phyloP scores from a whole-genome alignment of 1,140 invertebrate species.

The Babylonia areolata region DNA sequence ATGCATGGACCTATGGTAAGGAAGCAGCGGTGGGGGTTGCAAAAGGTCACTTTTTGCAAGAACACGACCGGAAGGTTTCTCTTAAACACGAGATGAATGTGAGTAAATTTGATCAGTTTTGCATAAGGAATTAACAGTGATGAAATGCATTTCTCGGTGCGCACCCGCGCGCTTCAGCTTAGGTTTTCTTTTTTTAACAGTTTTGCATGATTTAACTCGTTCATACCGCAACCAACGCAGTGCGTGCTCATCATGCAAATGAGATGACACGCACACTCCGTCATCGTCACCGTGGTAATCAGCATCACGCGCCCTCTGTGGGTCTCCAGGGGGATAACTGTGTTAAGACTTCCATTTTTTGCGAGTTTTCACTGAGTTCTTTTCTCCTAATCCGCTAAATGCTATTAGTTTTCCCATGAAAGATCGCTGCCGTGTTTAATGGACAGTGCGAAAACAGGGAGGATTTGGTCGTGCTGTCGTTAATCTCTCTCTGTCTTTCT shows the following conservation, averaged over 20 bases:
- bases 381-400: slow-evolving; percentile 10
- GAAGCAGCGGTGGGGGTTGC: too few species aligned
- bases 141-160: background rate
- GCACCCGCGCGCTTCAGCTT: background rate
- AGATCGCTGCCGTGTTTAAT: background rate
- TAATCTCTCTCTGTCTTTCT: background rate
- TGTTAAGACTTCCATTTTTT: slow-evolving; percentile 20
- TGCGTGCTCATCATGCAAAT: slow-evolving; percentile 5
- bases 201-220: background rate
- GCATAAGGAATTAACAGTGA: background rate
- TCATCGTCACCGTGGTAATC: slow-evolving; percentile 14
- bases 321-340: slow-evolving; percentile 4
- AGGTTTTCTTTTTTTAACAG: background rate
- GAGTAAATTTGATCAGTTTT: background rate
- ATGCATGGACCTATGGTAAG: too few species aligned
- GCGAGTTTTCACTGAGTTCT: background rate
- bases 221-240: background rate
- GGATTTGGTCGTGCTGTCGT: background rate
- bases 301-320: background rate
- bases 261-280: background rate
- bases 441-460: background rate
- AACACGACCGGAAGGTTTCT: background rate
- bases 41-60: too few species aligned
- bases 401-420: slow-evolving; percentile 5
- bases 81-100: background rate